Evolutionary conservation across 2,888 invertebrate genomes (phyloP), one percentile per base, ranked within the genome.

Genomic region (Panzeria rudis): DNA sequence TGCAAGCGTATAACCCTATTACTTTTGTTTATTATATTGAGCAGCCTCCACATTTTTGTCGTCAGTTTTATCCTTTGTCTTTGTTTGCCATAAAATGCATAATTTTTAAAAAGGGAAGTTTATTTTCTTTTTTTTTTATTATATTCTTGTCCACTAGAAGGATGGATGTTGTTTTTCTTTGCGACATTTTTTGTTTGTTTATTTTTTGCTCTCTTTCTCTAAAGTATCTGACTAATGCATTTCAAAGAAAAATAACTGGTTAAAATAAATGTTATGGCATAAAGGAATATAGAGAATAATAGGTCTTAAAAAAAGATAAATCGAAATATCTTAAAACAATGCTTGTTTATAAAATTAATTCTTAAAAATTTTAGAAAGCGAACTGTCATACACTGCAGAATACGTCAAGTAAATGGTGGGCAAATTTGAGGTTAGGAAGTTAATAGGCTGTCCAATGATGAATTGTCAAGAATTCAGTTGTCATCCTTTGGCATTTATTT

Each of bases 81-180:
- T 54, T 62, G 25, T 72, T 71, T 52, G 54, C 20, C 32, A 41
- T 72, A 56, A 47, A 68, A 75, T 68, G 61, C 41, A 73, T 61
- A 73, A 81, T 41, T 68, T 61, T 61, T 35, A 47, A 59, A 68
- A 73, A 61, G 68, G 64, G 61, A 81, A 81, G 29, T 68, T 81
- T 68, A 64, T 59, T 81, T 29, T 73, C 56, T 66, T 66, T 68
- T 56, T 73, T 68, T n/a, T n/a, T n/a, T n/a, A n/a, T n/a, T n/a
- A n/a, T n/a, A 68, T 73, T 29, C 73, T 59, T 79, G 50, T 32
- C 71, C 71, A 71, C 38, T 23, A 38, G 47, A n/a, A n/a, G n/a
- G n/a, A 29, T 9, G 47, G 52, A 47, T 73, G 47, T 62, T 52
- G 47, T 35, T 0, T 54, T 80, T 59, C 66, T 73, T 66, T 47